Conservation (phyloP, 2,113 vertebrate species). For the Scatophagus argus region DNA sequence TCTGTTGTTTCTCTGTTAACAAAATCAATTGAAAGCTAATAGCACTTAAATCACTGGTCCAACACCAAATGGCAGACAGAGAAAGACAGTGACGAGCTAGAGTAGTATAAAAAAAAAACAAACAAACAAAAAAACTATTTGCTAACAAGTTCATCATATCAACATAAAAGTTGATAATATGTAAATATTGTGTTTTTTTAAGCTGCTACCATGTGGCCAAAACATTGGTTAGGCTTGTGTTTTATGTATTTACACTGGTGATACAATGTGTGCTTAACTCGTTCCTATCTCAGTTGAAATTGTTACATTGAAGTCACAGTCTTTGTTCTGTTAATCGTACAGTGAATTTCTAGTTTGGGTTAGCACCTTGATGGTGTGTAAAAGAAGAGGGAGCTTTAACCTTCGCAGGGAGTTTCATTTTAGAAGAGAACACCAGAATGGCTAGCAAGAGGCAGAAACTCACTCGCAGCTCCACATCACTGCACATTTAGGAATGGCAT, state of each 20-base stretch:
- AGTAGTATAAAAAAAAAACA: too few relatives aligned
- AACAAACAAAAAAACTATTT: too few relatives aligned
- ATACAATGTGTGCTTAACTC: too few relatives aligned
- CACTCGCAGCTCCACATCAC: background rate
- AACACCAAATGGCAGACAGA: background rate
- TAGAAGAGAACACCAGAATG: background rate
- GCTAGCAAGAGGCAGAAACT: slow-evolving; percentile 20
- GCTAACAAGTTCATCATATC: background rate
- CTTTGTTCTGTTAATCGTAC: too few relatives aligned
- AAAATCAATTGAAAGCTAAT: background rate
- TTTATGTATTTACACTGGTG: too few relatives aligned
- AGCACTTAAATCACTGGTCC: background rate
- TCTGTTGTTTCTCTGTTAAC: background rate
- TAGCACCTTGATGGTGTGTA: too few relatives aligned
- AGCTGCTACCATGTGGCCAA: background rate
- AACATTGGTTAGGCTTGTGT: too few relatives aligned
- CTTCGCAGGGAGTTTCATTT: background rate
- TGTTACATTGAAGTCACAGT: too few relatives aligned
- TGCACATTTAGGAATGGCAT: background rate
- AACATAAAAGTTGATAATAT: background rate
- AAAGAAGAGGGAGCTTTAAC: background rate
- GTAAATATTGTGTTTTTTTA: background rate
- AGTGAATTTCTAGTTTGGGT: too few relatives aligned
- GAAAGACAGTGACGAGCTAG: background rate
- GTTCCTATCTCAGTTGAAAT: too few relatives aligned